Evolutionary conservation across 2,888 invertebrate genomes (phyloP).

Genomic region (Epistrophe eligans): DNA sequence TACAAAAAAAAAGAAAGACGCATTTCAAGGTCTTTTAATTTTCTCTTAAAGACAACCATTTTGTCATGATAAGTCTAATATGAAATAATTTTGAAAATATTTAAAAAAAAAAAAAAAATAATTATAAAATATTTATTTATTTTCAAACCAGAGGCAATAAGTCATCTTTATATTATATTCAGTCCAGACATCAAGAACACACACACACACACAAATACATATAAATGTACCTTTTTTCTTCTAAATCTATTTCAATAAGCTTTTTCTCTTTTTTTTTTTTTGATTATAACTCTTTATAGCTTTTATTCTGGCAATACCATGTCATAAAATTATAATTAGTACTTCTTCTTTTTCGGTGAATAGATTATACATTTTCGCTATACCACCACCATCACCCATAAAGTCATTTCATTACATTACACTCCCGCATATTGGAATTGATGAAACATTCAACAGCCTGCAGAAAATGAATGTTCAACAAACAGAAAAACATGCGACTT

Average conservation of each 20-base stretch:
- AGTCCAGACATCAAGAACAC: not conserved
- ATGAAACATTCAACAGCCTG: constrained; percentile 60
- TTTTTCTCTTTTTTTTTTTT: not conserved
- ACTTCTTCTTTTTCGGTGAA: constrained; percentile 14
- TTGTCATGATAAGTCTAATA: constrained; percentile 16
- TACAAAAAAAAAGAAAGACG: not conserved
- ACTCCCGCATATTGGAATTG: not conserved
- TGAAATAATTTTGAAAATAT: constrained; percentile 1
- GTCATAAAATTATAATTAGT: constrained; percentile 26
- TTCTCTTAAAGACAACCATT: not conserved
- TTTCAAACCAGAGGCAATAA: constrained; percentile 15
- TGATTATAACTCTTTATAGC: not conserved
- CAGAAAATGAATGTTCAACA: constrained; percentile 48
- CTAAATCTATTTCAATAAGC: not conserved
- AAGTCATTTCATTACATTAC: not conserved
- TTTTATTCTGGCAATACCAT: constrained; percentile 28
- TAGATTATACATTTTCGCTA: constrained; percentile 3
- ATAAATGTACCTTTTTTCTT: not conserved
- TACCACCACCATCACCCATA: not conserved
- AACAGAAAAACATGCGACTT: constrained; percentile 33
- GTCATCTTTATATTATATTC: constrained; percentile 16
- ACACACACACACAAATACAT: not conserved
- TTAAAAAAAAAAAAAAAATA: not conserved
- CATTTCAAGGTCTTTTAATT: constrained; percentile 7
- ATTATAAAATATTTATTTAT: constrained; percentile 8